These are phyloP conservation scores for Stenichneumon culpator DNA, from an alignment of 2,888 invertebrate genomes.

Conservation along the genomic window DNA sequence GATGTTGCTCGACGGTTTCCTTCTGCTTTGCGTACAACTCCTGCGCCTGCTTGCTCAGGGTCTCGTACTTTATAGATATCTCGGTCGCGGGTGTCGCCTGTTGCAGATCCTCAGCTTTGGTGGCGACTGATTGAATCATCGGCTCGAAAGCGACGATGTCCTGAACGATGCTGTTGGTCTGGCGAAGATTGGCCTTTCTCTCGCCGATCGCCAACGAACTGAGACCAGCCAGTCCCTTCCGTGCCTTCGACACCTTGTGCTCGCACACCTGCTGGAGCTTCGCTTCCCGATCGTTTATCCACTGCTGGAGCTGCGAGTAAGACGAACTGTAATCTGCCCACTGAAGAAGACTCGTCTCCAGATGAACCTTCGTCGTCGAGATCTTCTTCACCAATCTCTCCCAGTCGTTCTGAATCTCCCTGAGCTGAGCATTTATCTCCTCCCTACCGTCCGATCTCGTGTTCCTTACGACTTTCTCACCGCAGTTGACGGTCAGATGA, in stretches of 20 bases:
- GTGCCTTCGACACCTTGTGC: conserved; percentile 92
- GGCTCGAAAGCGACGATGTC: conserved; percentile 99
- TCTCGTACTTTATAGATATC: conserved; percentile 96
- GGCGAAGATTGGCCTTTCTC: conserved; percentile 94
- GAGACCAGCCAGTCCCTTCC: conserved; percentile 92
- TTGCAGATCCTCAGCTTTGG: conserved; percentile 96
- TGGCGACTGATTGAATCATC: conserved; percentile 97
- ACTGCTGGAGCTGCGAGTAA: conserved; percentile 96
- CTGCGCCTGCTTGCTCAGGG: conserved; percentile 95
- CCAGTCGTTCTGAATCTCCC: conserved; percentile 97
- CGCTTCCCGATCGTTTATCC: conserved; percentile 97
- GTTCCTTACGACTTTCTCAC: conserved; percentile 95
- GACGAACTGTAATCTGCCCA: conserved; percentile 99
- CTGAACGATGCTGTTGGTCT: conserved; percentile 97
- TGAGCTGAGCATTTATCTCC: conserved; percentile 93
- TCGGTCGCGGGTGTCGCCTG: conserved; percentile 96
- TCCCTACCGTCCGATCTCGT: conserved; percentile 96
- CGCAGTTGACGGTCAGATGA: conserved; percentile 94
- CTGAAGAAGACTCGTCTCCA: conserved; percentile 96
- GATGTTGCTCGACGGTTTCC: conserved; percentile 95
- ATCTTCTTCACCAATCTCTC: conserved; percentile 96
- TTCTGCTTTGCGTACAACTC: conserved; percentile 95
- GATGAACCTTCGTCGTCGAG: conserved; percentile 95
- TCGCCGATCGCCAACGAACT: conserved; percentile 93
- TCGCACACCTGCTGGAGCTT: conserved; percentile 96